A percentile compares a stretch with the other conserved stretches of the same genome.
Conservation (phyloP, 2,888 invertebrate species). For the Oscheius sp. region DNA sequence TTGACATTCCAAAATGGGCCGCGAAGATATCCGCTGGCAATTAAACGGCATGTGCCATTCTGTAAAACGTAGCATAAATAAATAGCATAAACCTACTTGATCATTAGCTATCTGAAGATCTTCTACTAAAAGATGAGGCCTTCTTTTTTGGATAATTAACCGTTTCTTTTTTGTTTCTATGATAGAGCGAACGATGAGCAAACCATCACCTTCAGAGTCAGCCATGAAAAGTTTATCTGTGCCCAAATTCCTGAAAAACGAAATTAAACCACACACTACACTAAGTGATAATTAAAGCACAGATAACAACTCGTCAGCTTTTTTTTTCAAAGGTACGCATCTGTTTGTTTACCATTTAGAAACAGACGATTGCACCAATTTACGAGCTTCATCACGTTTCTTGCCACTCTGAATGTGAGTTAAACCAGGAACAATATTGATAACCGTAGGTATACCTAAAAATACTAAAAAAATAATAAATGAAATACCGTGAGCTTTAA, state of each 20-base stretch:
- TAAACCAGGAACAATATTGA: constrained; percentile 67
- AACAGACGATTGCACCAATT: constrained; percentile 53
- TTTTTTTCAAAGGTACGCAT: too few species aligned
- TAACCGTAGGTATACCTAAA: constrained; percentile 77
- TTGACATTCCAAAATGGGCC: constrained; percentile 88
- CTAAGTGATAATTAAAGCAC: too few species aligned
- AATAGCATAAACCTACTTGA: constrained; percentile 30
- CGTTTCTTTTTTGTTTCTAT: constrained; percentile 85
- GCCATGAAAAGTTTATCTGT: constrained; percentile 85
- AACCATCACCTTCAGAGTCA: constrained; percentile 79
- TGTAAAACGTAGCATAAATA: constrained; percentile 30
- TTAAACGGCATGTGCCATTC: constrained; percentile 67
- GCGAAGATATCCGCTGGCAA: constrained; percentile 88
- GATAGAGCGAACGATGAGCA: constrained; percentile 83
- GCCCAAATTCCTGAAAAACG: constrained; percentile 76
- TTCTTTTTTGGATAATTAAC: constrained; percentile 83
- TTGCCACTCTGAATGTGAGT: constrained; percentile 56
- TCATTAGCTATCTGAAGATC: constrained; percentile 79
- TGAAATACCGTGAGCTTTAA: constrained; percentile 62
- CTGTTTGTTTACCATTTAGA: constrained; percentile 63
- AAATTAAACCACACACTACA: not conserved
- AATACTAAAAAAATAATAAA: not conserved
- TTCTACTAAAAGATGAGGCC: constrained; percentile 88
- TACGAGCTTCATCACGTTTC: constrained; percentile 62
- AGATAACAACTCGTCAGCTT: too few species aligned